These are phyloP conservation scores for Scotopteryx bipunctaria DNA, from an alignment of 2,888 invertebrate genomes.

Conservation along the genomic window DNA sequence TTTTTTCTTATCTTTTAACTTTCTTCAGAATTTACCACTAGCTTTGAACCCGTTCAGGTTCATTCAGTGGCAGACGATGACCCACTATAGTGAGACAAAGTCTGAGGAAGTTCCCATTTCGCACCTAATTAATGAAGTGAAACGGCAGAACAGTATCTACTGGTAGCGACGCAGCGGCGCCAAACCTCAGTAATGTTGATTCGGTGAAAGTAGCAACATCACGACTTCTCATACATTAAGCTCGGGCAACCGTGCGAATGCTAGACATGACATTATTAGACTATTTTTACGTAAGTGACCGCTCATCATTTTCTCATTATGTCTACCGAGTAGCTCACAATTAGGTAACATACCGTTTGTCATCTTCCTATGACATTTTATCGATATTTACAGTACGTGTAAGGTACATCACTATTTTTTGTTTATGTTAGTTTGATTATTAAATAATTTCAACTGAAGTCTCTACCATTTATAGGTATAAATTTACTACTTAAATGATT, in stretches of 20 bases:
- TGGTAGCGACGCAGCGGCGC: slow-evolving; percentile 47
- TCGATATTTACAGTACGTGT: too few species aligned
- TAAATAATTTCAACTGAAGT: too few species aligned
- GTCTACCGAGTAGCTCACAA: slow-evolving; percentile 41
- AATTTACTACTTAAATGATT: too few species aligned
- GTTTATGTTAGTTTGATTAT: too few species aligned
- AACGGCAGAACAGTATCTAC: slow-evolving; percentile 42
- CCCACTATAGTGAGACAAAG: neutral
- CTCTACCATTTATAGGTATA: too few species aligned
- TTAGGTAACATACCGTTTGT: slow-evolving; percentile 38
- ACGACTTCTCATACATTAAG: slow-evolving; percentile 80
- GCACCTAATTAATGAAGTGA: slow-evolving; percentile 26
- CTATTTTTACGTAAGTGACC: slow-evolving; percentile 57
- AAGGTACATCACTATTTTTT: too few species aligned
- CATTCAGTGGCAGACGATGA: too few species aligned
- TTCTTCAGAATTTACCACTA: too few species aligned
- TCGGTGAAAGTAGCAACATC: slow-evolving; percentile 75
- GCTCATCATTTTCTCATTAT: slow-evolving; percentile 74
- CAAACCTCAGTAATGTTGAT: slow-evolving; percentile 65
- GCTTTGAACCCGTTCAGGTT: too few species aligned
- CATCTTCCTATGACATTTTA: too few species aligned
- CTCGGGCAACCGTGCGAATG: slow-evolving; percentile 73
- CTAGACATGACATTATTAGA: slow-evolving; percentile 53
- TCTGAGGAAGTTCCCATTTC: neutral
- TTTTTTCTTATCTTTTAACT: too few species aligned